Evolutionary conservation across 2,113 vertebrate species (phyloP).

Genomic region (Sinocyclocheilus grahami): DNA sequence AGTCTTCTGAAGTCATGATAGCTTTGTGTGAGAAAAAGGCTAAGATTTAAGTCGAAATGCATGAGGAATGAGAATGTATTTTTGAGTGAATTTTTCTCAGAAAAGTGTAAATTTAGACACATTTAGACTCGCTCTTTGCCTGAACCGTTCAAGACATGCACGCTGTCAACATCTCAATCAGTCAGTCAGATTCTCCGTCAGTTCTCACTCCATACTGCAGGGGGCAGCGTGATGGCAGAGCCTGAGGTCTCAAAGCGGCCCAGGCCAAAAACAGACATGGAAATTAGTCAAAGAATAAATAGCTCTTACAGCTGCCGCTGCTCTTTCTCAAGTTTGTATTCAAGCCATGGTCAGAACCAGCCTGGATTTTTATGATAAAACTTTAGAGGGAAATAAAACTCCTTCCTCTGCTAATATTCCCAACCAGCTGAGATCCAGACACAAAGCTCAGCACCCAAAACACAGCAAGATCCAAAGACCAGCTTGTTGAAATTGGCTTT

Average conservation of each 20-base stretch:
- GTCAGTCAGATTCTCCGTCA: background rate
- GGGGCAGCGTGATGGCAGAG: constrained; percentile 28
- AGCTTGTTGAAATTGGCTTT: constrained; percentile 56
- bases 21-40: background rate
- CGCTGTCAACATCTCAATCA: background rate
- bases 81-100: background rate
- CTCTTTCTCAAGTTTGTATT: constrained; percentile 39
- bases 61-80: background rate
- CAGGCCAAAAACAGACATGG: constrained; percentile 44
- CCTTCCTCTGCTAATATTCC: constrained; percentile 35
- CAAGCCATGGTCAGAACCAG: constrained; percentile 30
- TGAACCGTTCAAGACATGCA: background rate
- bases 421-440: constrained; percentile 42
- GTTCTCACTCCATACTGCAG: constrained; percentile 39
- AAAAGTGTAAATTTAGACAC: background rate
- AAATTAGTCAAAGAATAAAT: constrained; percentile 43
- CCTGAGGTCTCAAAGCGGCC: background rate
- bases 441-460: constrained; percentile 47
- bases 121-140: background rate
- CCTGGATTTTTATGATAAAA: constrained; percentile 45
- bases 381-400: constrained; percentile 42
- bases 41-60: background rate
- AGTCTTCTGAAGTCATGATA: background rate
- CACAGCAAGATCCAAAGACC: constrained; percentile 35
- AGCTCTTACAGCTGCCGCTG: constrained; percentile 27